A percentile compares a stretch with the other conserved stretches of the same genome.
phyloP scores from a whole-genome alignment of 2,888 invertebrate genomes.

The Deroplatys truncata region DNA sequence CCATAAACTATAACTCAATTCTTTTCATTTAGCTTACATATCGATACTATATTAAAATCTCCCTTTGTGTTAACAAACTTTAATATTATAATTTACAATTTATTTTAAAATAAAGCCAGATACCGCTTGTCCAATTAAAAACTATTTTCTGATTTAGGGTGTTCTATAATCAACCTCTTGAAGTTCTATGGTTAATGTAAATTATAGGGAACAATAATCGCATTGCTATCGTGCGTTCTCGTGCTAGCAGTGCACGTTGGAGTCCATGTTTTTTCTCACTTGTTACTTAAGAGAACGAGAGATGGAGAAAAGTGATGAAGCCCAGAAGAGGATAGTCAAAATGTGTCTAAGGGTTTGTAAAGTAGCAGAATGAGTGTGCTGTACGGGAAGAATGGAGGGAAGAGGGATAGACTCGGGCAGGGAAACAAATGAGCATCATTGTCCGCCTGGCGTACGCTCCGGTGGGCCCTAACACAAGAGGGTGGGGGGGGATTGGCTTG shows the following conservation, averaged over 20 bases:
- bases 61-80: too few species aligned
- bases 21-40: too few species aligned
- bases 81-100: too few species aligned
- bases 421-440: slow-evolving; percentile 14
- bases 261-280: background rate
- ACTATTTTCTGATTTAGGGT: too few species aligned
- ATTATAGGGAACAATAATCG: too few species aligned
- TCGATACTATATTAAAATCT: too few species aligned
- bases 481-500: background rate
- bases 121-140: too few species aligned
- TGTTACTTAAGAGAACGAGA: background rate
- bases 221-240: background rate
- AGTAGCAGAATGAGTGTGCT: background rate
- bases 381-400: background rate
- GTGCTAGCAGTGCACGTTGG: background rate
- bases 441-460: background rate
- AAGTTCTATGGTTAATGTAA: too few species aligned
- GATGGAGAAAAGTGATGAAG: background rate
- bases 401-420: background rate
- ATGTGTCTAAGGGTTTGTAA: background rate
- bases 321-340: background rate
- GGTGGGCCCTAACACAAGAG: background rate
- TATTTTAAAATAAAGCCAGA: too few species aligned
- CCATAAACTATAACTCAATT: too few species aligned
- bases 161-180: too few species aligned